Evolutionary conservation across 2,888 invertebrate species (phyloP).

Genomic region (Amaurobius ferox): DNA sequence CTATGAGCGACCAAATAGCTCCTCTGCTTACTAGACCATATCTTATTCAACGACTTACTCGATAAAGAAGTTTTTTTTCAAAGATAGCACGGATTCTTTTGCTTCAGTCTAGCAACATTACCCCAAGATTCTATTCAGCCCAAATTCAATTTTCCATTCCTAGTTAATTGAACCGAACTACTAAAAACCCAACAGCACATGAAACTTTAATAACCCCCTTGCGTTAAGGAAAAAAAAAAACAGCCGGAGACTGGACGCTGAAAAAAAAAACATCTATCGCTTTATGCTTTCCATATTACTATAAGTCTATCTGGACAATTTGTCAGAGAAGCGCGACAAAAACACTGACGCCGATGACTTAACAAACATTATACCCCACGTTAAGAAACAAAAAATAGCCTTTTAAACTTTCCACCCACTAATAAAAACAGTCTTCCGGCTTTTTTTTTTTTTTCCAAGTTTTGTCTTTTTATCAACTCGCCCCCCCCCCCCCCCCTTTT

Average conservation of each 20-base stretch:
- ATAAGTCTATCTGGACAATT: conserved; percentile 57
- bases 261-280: not conserved
- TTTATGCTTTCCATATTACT: conserved; percentile 23
- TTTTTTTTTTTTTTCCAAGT: conserved; percentile 3
- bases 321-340: conserved; percentile 56
- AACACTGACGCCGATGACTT: conserved; percentile 63
- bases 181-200: conserved; percentile 4
- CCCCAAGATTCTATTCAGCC: not conserved
- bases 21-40: not conserved
- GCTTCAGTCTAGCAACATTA: not conserved
- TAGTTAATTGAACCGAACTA: conserved; percentile 4
- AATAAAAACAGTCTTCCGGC: conserved; percentile 42
- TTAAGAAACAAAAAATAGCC: conserved; percentile 19
- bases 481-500: not conserved
- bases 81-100: too few species aligned
- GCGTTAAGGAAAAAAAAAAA: not conserved
- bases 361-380: conserved; percentile 61
- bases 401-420: conserved; percentile 51
- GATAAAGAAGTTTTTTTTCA: not conserved
- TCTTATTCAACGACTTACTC: not conserved
- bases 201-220: conserved; percentile 14
- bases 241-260: not conserved
- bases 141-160: not conserved
- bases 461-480: not conserved
- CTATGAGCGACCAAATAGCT: not conserved